Evolutionary conservation across 2,888 invertebrate genomes (phyloP), one percentile per base, ranked within the genome.

Genomic region (Lasioglossum lativentre): DNA sequence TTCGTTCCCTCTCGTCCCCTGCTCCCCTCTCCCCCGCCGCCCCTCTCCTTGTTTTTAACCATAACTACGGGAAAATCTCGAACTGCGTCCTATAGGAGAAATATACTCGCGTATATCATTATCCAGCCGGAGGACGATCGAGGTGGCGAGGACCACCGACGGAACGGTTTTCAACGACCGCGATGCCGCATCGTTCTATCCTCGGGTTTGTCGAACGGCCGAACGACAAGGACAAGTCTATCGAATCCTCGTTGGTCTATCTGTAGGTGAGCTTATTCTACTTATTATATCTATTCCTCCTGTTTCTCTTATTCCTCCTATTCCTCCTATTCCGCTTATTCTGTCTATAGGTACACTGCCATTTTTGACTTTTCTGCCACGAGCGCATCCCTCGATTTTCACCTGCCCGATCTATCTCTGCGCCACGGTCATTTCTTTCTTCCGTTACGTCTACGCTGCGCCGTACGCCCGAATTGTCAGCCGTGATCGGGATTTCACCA

Each of bases 101-200:
- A 68, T 68, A 68, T 38, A 68, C 23, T 23, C 34, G 34, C 30
- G 34, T 66, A 3, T 66, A 68, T 34, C 38, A 12, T 68, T 38
- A 78, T 73, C 45, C n/a, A 68, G 12, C 71, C 59, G 75, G 63
- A 75, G 79, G 77, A 68, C 56, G 75, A 86, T 78, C 78, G 80
- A 88, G 80, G 90, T 85, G 90, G 77, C 79, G 75, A 78, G 56
- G 30, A 83, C 86, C 86, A 80, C 83, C 87, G 68, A 77, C 71
- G 80, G 75, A 78, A 78, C 78, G 78, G 82, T 87, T 80, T 59
- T 68, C 68, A 52, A 74, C 59, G 75, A 78, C 68, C 78, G 86
- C 81, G 80, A 86, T 85, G 78, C 80, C 82, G 86, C 86, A 82
- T 76, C 83, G 88, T 84, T 86, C 76, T 86, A 71, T 80, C 80